Percentiles rank a stretch among this genome's conserved stretches.
These are phyloP conservation scores for Dromaius novaehollandiae DNA, from an alignment of 2,113 vertebrate species.

Conservation along the genomic window DNA sequence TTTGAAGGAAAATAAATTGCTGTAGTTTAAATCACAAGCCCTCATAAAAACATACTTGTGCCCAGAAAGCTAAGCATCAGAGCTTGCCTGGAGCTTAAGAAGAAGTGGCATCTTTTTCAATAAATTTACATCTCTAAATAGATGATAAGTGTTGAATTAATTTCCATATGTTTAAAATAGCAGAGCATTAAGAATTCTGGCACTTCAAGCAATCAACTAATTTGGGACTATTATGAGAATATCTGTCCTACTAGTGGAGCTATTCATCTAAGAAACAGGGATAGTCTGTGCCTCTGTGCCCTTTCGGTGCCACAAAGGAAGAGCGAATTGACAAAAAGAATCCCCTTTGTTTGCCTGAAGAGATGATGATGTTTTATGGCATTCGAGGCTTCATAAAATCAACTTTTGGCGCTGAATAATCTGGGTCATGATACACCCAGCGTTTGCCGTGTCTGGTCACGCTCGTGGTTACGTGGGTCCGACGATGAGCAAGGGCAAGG, in stretches of 20 bases:
- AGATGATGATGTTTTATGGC: background rate
- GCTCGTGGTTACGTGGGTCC: background rate
- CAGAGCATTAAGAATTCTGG: slow-evolving; percentile 57
- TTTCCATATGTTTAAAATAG: slow-evolving; percentile 69
- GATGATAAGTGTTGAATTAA: slow-evolving; percentile 52
- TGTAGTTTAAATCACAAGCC: background rate
- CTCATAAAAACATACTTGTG: background rate
- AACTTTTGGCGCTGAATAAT: background rate
- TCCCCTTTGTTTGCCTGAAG: background rate
- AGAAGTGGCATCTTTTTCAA: slow-evolving; percentile 60
- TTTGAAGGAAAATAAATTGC: slow-evolving; percentile 17
- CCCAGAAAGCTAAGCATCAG: slow-evolving; percentile 37
- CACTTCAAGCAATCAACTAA: slow-evolving; percentile 61
- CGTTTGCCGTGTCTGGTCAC: background rate
- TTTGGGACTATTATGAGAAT: slow-evolving; percentile 53
- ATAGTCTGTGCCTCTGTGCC: background rate
- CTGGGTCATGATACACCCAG: background rate
- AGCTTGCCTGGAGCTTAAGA: slow-evolving; percentile 48
- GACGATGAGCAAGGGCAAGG: background rate
- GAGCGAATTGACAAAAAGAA: background rate
- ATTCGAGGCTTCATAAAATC: background rate
- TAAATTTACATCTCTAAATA: slow-evolving; percentile 69
- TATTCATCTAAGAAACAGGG: slow-evolving; percentile 32
- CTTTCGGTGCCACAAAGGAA: background rate
- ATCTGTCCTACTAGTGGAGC: slow-evolving; percentile 23